These are phyloP conservation scores for Hyphantria cunea DNA, from an alignment of 1,140 invertebrate genomes.

Conservation along the genomic window DNA sequence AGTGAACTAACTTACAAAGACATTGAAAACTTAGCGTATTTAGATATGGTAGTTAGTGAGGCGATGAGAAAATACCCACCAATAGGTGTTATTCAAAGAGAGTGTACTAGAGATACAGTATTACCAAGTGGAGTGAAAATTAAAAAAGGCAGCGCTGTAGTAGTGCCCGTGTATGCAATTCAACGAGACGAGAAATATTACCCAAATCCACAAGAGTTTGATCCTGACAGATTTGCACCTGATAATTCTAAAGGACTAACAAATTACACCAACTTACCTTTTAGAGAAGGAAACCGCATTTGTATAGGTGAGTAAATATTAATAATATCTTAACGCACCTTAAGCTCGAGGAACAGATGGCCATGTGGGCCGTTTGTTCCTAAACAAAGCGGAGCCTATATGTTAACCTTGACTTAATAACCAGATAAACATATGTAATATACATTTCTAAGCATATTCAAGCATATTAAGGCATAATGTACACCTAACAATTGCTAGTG, in stretches of 20 bases:
- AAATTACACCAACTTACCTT: constrained; percentile 84
- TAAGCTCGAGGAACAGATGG: too few species aligned
- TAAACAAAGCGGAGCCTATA: too few species aligned
- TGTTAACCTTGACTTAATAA: too few species aligned
- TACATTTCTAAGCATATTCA: too few species aligned
- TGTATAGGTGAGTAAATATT: constrained; percentile 80
- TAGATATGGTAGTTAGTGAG: constrained; percentile 75
- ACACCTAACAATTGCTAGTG: too few species aligned
- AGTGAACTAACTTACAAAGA: constrained; percentile 68
- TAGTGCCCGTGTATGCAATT: constrained; percentile 82
- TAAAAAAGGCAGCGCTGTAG: constrained; percentile 73
- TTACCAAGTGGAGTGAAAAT: constrained; percentile 71
- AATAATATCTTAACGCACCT: too few species aligned
- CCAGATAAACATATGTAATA: too few species aligned
- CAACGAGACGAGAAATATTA: constrained; percentile 83
- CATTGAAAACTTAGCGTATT: constrained; percentile 66
- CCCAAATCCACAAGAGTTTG: constrained; percentile 83
- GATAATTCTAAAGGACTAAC: constrained; percentile 73
- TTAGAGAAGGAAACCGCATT: constrained; percentile 87
- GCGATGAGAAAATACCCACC: constrained; percentile 79
- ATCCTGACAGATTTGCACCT: constrained; percentile 83
- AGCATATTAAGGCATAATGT: too few species aligned
- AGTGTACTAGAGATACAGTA: constrained; percentile 65
- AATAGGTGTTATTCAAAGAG: constrained; percentile 65
- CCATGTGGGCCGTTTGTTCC: too few species aligned